Percentiles rank a stretch among this genome's conserved stretches.
Conservation (phyloP, 2,113 vertebrate species). For the Pheucticus melanocephalus region DNA sequence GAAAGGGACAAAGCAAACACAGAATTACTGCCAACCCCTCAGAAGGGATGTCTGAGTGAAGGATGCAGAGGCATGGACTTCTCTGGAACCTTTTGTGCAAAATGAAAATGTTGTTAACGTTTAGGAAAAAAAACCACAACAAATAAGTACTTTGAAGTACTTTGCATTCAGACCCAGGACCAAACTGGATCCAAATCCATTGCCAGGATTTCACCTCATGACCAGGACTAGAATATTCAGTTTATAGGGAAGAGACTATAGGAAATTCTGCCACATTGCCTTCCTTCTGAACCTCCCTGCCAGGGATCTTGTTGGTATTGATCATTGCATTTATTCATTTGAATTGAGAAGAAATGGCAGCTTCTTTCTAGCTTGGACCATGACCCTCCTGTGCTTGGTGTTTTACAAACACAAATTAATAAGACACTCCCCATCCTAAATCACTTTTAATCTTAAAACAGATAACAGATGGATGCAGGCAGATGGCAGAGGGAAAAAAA, state of each 20-base stretch:
- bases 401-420: neutral
- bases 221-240: neutral
- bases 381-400: neutral
- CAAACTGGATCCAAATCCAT: neutral
- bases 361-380: neutral
- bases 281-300: neutral
- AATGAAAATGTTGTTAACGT: neutral
- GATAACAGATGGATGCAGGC: conserved; percentile 45
- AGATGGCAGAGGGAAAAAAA: conserved; percentile 37
- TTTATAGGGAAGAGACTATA: neutral
- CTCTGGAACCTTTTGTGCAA: neutral
- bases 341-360: neutral
- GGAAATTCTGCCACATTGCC: neutral
- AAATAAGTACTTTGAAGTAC: neutral
- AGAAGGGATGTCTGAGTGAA: neutral
- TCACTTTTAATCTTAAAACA: conserved; percentile 3
- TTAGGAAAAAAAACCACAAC: neutral
- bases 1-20: neutral
- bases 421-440: neutral
- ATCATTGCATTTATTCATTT: neutral
- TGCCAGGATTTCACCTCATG: neutral
- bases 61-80: neutral
- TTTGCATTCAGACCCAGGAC: neutral
- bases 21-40: neutral
- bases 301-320: neutral